phyloP scores from a whole-genome alignment of 2,113 vertebrate species.

The Dicerorhinus sumatrensis region DNA sequence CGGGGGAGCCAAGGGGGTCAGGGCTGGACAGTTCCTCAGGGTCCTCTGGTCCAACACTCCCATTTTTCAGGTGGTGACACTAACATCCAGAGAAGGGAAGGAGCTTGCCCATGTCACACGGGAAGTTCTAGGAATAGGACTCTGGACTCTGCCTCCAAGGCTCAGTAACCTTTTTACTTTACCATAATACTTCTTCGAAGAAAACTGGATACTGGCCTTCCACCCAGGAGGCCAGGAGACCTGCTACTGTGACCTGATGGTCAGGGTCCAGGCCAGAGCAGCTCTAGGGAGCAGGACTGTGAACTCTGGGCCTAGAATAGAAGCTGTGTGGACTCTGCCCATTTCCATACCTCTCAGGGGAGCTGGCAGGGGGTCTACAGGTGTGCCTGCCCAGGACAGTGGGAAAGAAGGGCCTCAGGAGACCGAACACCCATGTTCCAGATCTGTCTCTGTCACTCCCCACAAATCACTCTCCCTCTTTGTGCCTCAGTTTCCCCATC shows the following conservation, averaged over 20 bases:
- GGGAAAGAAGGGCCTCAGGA: not conserved
- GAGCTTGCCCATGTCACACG: not conserved
- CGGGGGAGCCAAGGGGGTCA: not conserved
- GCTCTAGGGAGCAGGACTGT: not conserved
- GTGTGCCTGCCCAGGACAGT: not conserved
- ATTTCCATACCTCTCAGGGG: not conserved
- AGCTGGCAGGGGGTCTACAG: not conserved
- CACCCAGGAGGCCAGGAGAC: not conserved
- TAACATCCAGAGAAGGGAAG: not conserved
- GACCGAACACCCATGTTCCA: not conserved
- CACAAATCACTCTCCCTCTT: not conserved
- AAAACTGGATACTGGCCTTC: not conserved
- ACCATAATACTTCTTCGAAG: not conserved
- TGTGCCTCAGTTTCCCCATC: not conserved
- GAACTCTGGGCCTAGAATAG: accelerated
- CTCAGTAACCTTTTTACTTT: not conserved
- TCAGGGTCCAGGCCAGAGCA: not conserved
- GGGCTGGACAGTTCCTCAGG: not conserved
- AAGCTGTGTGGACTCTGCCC: not conserved
- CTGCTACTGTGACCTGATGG: not conserved
- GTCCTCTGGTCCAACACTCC: not conserved
- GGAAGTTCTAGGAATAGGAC: not conserved
- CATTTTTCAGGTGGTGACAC: not conserved
- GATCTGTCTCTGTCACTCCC: not conserved
- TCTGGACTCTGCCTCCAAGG: not conserved